phyloP scores from a whole-genome alignment of 2,113 vertebrate genomes.

The Hippocampus guttulatus region DNA sequence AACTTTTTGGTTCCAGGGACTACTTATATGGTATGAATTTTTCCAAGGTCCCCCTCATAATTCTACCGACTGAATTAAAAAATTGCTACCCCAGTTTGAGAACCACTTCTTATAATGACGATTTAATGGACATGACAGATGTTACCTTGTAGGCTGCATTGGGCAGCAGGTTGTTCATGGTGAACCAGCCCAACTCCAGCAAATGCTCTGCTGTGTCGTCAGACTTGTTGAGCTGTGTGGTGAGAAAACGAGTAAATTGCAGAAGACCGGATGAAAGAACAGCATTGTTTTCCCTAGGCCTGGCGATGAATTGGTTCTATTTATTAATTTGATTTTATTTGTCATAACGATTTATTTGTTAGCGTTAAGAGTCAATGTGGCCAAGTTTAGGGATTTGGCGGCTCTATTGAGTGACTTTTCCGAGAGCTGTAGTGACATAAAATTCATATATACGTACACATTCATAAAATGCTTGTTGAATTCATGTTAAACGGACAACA shows the following conservation, averaged over 20 bases:
- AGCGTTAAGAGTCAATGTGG: no score
- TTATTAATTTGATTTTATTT: not conserved
- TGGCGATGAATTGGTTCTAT: not conserved
- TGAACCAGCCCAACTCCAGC: slow-evolving; percentile 95
- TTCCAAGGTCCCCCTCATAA: no score
- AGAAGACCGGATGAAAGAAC: not conserved
- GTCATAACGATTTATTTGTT: not conserved
- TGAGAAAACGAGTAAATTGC: slow-evolving; percentile 9
- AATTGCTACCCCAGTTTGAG: not conserved
- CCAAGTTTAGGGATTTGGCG: no score
- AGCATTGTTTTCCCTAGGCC: not conserved
- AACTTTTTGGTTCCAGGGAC: not conserved
- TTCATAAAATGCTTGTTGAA: no score
- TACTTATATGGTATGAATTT: no score
- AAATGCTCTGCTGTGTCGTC: slow-evolving; percentile 98
- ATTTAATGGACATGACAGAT: not conserved
- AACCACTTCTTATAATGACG: not conserved
- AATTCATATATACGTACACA: no score
- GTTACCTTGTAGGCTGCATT: slow-evolving; percentile 91
- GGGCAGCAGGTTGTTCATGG: slow-evolving; percentile 96
- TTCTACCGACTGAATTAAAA: no score
- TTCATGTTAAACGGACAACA: no score
- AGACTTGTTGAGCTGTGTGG: slow-evolving; percentile 92
- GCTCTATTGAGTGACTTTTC: no score
- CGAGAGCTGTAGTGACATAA: no score